These are phyloP conservation scores for Zootoca vivipara DNA, from an alignment of 2,113 vertebrate species.

Conservation along the genomic window DNA sequence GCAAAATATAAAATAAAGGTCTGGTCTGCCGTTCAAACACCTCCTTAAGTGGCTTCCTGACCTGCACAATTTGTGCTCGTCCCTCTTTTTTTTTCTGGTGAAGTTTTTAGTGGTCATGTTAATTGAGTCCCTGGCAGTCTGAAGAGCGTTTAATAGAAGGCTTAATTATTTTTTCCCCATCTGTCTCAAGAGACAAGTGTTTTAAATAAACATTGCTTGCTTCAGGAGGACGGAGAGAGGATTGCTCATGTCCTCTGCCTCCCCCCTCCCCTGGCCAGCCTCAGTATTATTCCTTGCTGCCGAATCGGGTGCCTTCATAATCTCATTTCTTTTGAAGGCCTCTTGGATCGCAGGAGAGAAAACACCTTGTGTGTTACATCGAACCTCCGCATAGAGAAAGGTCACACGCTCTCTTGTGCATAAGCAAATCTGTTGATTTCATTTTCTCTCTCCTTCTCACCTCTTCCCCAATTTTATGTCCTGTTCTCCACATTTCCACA, in stretches of 20 bases:
- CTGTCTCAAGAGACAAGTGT: slow-evolving; percentile 67
- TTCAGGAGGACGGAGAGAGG: slow-evolving; percentile 44
- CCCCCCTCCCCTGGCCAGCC: neutral
- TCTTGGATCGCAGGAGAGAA: neutral
- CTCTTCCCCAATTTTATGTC: no score
- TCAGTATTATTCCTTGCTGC: slow-evolving; percentile 59
- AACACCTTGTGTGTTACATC: neutral
- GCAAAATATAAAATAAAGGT: slow-evolving; percentile 32
- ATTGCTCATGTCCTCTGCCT: slow-evolving; percentile 31
- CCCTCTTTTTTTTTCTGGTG: slow-evolving; percentile 52
- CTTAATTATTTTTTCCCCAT: slow-evolving; percentile 69
- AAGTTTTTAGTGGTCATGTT: slow-evolving; percentile 65
- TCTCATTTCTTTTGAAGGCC: neutral
- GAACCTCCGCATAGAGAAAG: neutral
- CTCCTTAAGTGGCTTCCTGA: slow-evolving; percentile 70
- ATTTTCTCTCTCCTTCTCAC: no score
- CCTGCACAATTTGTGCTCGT: slow-evolving; percentile 48
- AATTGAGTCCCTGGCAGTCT: slow-evolving; percentile 65
- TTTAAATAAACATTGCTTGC: slow-evolving; percentile 63
- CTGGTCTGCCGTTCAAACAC: slow-evolving; percentile 45
- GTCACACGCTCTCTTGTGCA: neutral
- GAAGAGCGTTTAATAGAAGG: slow-evolving; percentile 70
- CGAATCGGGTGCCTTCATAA: slow-evolving; percentile 11
- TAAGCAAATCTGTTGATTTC: neutral
- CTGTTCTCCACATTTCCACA: no score